Evolutionary conservation across 1,140 invertebrate species (phyloP).

Genomic region (Dolichoris vasculosae): DNA sequence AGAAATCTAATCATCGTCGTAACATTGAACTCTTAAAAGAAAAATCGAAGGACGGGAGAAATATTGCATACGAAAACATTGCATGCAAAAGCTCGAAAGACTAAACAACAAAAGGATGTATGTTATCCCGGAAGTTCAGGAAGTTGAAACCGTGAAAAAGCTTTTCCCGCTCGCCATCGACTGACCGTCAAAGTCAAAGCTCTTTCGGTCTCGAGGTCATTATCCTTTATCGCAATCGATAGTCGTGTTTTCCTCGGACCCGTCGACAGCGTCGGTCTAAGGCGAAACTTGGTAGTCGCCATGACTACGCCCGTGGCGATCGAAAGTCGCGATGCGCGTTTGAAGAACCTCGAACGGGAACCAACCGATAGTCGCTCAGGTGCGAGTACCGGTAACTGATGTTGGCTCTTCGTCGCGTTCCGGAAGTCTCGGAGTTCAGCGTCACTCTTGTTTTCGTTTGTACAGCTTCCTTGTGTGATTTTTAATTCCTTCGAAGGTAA

Average conservation of each 20-base stretch:
- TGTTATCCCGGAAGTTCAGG: neutral
- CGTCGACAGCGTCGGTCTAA: neutral
- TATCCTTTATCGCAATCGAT: conserved; percentile 50
- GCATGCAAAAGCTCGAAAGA: too few species aligned
- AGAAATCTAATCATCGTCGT: too few species aligned
- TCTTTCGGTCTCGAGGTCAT: conserved; percentile 45
- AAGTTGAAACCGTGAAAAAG: too few species aligned
- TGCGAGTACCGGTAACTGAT: neutral
- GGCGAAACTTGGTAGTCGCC: too few species aligned
- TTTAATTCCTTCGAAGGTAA: too few species aligned
- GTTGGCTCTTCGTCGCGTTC: neutral
- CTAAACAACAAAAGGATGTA: too few species aligned
- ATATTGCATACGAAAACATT: too few species aligned
- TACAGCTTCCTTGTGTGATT: too few species aligned
- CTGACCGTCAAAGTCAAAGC: conserved; percentile 48
- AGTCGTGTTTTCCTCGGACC: neutral
- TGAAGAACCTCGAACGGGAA: neutral
- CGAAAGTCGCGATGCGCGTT: neutral
- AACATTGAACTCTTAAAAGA: too few species aligned
- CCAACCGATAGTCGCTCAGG: neutral
- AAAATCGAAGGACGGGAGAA: too few species aligned
- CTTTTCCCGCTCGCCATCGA: neutral
- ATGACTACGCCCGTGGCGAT: conserved; percentile 14
- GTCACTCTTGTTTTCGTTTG: too few species aligned
- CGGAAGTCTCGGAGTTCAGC: neutral